Evolutionary conservation across 2,113 vertebrate species (phyloP).

Genomic region (Pholis gunnellus): DNA sequence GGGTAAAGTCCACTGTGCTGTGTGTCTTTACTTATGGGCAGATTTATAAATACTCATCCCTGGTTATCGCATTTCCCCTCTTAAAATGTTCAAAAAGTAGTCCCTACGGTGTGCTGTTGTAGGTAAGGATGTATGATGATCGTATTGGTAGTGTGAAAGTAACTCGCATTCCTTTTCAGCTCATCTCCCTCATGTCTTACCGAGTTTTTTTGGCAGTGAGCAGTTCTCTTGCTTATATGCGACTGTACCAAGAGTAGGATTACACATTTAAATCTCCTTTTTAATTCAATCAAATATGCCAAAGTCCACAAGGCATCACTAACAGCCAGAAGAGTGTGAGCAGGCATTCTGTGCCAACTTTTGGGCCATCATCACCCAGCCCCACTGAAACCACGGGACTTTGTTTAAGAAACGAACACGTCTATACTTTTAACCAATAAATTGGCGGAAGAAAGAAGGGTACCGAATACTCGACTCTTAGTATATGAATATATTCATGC

Average conservation of each 20-base stretch:
- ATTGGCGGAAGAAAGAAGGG: not conserved
- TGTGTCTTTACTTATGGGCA: conserved; percentile 16
- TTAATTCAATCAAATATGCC: not conserved
- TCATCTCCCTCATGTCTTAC: not conserved
- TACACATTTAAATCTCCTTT: not conserved
- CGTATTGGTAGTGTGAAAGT: not conserved
- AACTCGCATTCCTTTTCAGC: not conserved
- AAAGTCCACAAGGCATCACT: not conserved
- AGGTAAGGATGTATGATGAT: not conserved
- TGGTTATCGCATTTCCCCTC: conserved; percentile 40
- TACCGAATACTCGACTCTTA: too few relatives aligned
- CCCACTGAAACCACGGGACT: not conserved
- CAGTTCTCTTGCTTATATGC: not conserved
- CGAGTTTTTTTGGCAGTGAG: not conserved
- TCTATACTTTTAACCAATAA: not conserved
- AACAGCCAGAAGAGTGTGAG: not conserved
- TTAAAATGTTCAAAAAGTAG: conserved; percentile 16
- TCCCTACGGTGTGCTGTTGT: not conserved
- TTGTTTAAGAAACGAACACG: not conserved
- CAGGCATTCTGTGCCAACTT: not conserved
- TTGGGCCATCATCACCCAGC: not conserved
- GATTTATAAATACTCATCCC: conserved; percentile 36
- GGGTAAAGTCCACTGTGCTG: not conserved
- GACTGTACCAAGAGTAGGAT: not conserved
- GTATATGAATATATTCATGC: too few relatives aligned